These are phyloP conservation scores for Gavia stellata DNA, from an alignment of 2,113 vertebrate species.

Conservation along the genomic window DNA sequence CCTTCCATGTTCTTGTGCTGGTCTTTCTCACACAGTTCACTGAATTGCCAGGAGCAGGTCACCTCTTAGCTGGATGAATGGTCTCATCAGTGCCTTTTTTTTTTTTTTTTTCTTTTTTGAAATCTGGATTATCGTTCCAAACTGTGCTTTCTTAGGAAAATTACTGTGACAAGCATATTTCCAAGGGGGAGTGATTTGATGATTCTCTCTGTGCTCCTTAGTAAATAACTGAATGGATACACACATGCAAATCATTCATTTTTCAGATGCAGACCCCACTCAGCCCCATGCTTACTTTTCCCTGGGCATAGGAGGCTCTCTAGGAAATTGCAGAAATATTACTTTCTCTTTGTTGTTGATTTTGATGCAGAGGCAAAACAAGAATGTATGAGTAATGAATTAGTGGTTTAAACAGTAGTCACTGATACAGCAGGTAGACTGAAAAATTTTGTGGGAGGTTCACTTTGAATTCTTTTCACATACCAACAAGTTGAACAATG, in stretches of 20 bases:
- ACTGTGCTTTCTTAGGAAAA: neutral
- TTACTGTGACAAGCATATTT: neutral
- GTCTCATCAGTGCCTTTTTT: neutral
- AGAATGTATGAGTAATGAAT: neutral
- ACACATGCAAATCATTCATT: rapidly evolving
- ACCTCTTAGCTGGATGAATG: neutral
- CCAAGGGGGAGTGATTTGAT: neutral
- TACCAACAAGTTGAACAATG: neutral
- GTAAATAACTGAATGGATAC: neutral
- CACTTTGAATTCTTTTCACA: neutral
- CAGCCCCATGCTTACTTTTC: neutral
- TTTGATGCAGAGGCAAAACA: neutral
- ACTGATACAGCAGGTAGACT: neutral
- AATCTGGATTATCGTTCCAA: neutral
- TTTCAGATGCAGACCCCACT: neutral
- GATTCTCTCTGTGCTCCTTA: neutral
- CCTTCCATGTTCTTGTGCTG: neutral
- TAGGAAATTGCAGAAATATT: neutral
- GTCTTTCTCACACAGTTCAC: neutral
- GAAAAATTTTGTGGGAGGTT: neutral
- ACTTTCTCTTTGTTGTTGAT: neutral
- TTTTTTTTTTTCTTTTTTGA: neutral
- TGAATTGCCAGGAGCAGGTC: neutral
- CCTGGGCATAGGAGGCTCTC: neutral
- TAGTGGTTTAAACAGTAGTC: neutral